Percentiles rank a stretch among this genome's conserved stretches.
phyloP scores from a whole-genome alignment of 2,888 invertebrate genomes.

The Branchipolynoe longqiensis region DNA sequence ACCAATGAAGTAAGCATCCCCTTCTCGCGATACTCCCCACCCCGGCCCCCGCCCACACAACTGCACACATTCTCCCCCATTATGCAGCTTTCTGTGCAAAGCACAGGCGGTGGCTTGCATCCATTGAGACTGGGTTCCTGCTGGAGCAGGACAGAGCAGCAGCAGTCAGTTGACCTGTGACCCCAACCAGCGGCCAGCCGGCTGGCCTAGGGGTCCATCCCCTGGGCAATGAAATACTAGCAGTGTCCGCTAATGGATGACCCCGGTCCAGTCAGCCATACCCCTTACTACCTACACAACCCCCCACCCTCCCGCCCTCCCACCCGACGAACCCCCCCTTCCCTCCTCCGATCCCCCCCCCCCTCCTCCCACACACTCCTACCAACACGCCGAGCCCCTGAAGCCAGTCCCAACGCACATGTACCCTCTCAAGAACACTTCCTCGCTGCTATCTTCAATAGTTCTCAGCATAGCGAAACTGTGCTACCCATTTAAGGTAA shows the following conservation, averaged over 20 bases:
- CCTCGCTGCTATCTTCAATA: background rate
- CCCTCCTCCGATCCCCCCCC: no score
- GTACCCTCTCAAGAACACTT: background rate
- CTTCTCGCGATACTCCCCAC: no score
- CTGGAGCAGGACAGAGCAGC: background rate
- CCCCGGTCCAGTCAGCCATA: background rate
- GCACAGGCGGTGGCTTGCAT: no score
- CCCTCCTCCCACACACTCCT: no score
- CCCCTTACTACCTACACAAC: background rate
- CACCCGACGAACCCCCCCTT: no score
- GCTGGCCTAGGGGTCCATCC: background rate
- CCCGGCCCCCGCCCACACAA: no score
- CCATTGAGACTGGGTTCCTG: no score
- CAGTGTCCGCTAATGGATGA: slow-evolving; percentile 23
- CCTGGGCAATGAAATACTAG: slow-evolving; percentile 47
- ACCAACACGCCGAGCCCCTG: no score
- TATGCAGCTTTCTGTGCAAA: background rate
- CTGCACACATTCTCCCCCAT: no score
- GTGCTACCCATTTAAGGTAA: background rate
- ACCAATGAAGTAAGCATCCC: no score
- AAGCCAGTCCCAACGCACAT: background rate
- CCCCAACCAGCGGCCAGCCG: slow-evolving; percentile 27
- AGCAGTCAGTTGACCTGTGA: slow-evolving; percentile 37
- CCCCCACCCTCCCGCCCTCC: no score
- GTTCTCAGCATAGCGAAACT: background rate